Evolutionary conservation across 1,140 invertebrate species (phyloP).

Genomic region (Planococcus citri): DNA sequence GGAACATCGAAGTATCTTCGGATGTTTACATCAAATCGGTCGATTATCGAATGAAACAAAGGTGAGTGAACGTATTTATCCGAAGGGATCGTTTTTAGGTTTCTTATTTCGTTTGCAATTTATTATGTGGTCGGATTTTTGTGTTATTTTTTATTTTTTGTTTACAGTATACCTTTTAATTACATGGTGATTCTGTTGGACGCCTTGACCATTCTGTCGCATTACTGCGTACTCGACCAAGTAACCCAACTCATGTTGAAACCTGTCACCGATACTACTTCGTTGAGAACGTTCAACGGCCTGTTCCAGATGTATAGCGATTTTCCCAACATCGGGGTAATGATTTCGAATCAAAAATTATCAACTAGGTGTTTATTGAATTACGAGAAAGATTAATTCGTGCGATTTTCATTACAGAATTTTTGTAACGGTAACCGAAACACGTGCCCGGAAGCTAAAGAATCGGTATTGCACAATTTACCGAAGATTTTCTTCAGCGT

Average conservation of each 20-base stretch:
- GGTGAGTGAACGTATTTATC: not conserved
- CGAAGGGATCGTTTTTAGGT: too few relatives aligned
- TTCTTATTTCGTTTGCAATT: too few relatives aligned
- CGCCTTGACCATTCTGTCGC: slow-evolving; percentile 67
- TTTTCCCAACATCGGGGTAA: not conserved
- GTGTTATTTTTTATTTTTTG: too few relatives aligned
- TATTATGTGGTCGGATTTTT: too few relatives aligned
- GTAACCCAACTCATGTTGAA: slow-evolving; percentile 32
- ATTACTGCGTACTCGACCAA: slow-evolving; percentile 72
- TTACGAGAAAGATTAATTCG: not conserved
- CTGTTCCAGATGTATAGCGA: not conserved
- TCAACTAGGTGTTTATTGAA: not conserved
- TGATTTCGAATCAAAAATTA: not conserved
- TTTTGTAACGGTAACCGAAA: not conserved
- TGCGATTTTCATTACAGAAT: not conserved
- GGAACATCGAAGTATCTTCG: slow-evolving; percentile 59
- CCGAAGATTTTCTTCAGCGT: slow-evolving; percentile 69
- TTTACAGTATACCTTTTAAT: slow-evolving; percentile 48
- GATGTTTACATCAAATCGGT: slow-evolving; percentile 34
- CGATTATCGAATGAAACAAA: slow-evolving; percentile 11
- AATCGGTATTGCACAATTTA: slow-evolving; percentile 62
- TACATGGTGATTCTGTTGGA: slow-evolving; percentile 69
- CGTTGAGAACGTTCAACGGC: slow-evolving; percentile 1
- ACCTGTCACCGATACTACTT: not conserved
- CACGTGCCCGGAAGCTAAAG: slow-evolving; percentile 39